phyloP scores from a whole-genome alignment of 2,797 vertebrate species.

The Arrhamphus sclerolepis region DNA sequence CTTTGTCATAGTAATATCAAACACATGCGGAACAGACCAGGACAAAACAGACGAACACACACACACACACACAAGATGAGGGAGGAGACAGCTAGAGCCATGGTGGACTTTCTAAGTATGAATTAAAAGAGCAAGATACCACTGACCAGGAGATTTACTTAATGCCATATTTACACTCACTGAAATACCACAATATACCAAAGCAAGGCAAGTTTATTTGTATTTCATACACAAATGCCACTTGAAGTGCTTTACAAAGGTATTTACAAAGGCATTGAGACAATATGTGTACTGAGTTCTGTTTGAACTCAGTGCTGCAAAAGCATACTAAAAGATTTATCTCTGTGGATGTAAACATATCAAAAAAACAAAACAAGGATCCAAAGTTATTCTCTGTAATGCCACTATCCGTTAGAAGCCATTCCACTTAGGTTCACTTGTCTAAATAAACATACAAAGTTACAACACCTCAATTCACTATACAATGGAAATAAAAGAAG shows the following conservation, averaged over 20 bases:
- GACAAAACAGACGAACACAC: conserved; percentile 33
- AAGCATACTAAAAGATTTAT: neutral
- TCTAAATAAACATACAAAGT: neutral
- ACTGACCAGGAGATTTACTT: conserved; percentile 20
- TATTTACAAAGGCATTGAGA: no score
- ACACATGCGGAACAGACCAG: conserved; percentile 81
- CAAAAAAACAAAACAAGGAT: neutral
- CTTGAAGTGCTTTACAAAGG: no score
- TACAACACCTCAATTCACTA: neutral
- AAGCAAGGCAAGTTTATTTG: no score
- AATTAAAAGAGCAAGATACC: conserved; percentile 53
- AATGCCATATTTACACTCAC: conserved; percentile 17
- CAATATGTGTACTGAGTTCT: neutral
- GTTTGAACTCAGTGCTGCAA: neutral
- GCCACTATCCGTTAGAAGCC: neutral
- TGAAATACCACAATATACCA: no score
- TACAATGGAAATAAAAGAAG: neutral
- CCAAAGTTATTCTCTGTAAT: neutral
- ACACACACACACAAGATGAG: conserved; percentile 20
- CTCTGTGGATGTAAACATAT: neutral
- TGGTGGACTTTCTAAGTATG: conserved; percentile 61
- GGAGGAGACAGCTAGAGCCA: conserved; percentile 51
- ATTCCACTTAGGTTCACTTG: no score
- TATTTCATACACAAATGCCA: no score
- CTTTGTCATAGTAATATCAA: conserved; percentile 86